Base-by-base conservation (phyloP, 2,888 invertebrate species). In the Hydrotaea diabolus region DNA sequence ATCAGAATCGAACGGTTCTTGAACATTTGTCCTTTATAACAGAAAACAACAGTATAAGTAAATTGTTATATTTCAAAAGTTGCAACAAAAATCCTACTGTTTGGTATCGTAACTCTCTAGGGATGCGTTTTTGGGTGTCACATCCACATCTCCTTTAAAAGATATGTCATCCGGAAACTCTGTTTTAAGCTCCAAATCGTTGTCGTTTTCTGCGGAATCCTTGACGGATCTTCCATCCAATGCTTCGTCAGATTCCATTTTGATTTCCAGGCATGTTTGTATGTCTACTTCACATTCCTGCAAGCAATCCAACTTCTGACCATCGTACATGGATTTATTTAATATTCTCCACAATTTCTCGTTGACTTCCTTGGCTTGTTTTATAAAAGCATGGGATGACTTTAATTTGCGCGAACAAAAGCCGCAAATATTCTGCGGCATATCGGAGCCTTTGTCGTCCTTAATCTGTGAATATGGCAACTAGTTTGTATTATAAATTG, bases 261-360 rank as follows among this genome's bases (percentile, higher is more conserved):
- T 85, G n/a, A 85, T 80, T 21, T 85, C 77, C 15, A 71, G 39
- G 46, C 77, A 71, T 7, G 57, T 13, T 2, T 57, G 69, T 39
- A 85, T 80, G 59, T 85, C 85, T 13, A 85, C 79, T 74, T 85
- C 81, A 59, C 79, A 59, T 26, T 85, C 85, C 62, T 82, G 78
- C 7, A 85, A 57, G 36, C 85, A 85, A 53, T 85, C 82, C 23
- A 55, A 46, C 2, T 76, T 69, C 21, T 81, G 76, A 19, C 39
- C 21, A 21, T 11, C 53, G 19, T 23, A 53, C 9, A 43, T 36
- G 0, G 9, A n/a, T 15, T 66, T 26, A 17, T 66, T 43, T 19
- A 57, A 36, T 62, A 77, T 73, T 2, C 55, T 53, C 46, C 31
- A 62, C 15, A 85, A 55, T 23, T 62, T 80, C 53, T 82, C 74